These are phyloP conservation scores for Magallana gigas DNA, from an alignment of 1,140 invertebrate genomes.

Conservation along the genomic window DNA sequence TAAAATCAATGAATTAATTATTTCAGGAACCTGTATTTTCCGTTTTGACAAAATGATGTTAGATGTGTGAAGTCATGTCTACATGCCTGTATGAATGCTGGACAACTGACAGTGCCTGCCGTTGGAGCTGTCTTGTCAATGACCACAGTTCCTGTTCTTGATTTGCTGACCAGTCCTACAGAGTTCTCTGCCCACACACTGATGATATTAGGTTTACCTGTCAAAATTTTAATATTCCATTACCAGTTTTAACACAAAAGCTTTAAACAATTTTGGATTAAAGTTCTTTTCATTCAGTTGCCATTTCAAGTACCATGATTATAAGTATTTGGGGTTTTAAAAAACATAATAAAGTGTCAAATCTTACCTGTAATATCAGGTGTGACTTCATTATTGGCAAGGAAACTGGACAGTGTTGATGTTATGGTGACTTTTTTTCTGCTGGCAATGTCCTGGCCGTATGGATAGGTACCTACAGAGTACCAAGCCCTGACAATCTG, in stretches of 20 bases:
- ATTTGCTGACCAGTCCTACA: slow-evolving; percentile 56
- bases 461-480: slow-evolving; percentile 64
- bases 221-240: too few species aligned
- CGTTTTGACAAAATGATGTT: not conserved
- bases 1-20: too few species aligned
- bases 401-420: slow-evolving; percentile 14
- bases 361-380: slow-evolving; percentile 53
- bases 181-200: slow-evolving; percentile 61
- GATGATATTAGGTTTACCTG: slow-evolving; percentile 68
- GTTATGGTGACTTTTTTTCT: slow-evolving; percentile 36
- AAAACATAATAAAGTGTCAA: too few species aligned
- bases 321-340: too few species aligned
- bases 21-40: too few species aligned
- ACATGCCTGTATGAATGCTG: slow-evolving; percentile 61
- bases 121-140: slow-evolving; percentile 59
- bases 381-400: slow-evolving; percentile 44
- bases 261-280: too few species aligned
- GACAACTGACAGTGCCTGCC: slow-evolving; percentile 62
- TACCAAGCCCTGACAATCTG: slow-evolving; percentile 52
- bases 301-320: too few species aligned
- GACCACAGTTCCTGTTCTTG: slow-evolving; percentile 57
- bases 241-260: too few species aligned
- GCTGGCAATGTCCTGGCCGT: slow-evolving; percentile 45
- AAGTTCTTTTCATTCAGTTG: too few species aligned
- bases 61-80: not conserved